A percentile compares a stretch with the other conserved stretches of the same genome.
These are phyloP conservation scores for Brachypteracias leptosomus DNA, from an alignment of 2,113 vertebrate genomes.

Conservation along the genomic window DNA sequence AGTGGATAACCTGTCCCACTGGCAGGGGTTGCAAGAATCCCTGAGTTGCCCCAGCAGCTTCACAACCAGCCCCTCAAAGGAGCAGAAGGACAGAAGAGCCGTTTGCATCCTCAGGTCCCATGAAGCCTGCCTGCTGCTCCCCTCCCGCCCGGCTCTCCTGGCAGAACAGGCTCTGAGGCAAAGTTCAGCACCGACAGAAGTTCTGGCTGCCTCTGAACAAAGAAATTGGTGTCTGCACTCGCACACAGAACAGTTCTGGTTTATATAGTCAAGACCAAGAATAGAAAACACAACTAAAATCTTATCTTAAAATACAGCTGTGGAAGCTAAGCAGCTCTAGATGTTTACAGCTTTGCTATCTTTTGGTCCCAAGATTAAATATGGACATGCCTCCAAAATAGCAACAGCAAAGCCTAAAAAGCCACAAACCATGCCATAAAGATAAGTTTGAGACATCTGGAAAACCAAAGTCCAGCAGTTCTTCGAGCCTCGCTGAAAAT, in stretches of 20 bases:
- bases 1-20: fast-evolving
- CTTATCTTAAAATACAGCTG: background rate
- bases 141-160: background rate
- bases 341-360: background rate
- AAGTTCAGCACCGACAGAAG: background rate
- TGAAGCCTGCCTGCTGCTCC: background rate
- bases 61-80: background rate
- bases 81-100: background rate
- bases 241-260: background rate
- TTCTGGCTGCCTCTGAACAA: background rate
- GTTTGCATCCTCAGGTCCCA: background rate
- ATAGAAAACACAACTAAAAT: background rate
- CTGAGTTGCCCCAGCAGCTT: background rate
- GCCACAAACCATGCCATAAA: background rate
- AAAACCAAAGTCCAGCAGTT: background rate
- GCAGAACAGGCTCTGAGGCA: background rate
- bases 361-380: background rate
- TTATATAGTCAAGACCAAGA: background rate
- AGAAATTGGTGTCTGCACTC: background rate
- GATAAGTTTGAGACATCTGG: background rate
- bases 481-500: background rate
- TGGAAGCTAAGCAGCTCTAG: background rate
- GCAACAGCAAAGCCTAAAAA: background rate
- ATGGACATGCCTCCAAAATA: background rate
- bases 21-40: background rate